Evolutionary conservation across 2,113 vertebrate genomes (phyloP).

Genomic region (Ophiodon elongatus): DNA sequence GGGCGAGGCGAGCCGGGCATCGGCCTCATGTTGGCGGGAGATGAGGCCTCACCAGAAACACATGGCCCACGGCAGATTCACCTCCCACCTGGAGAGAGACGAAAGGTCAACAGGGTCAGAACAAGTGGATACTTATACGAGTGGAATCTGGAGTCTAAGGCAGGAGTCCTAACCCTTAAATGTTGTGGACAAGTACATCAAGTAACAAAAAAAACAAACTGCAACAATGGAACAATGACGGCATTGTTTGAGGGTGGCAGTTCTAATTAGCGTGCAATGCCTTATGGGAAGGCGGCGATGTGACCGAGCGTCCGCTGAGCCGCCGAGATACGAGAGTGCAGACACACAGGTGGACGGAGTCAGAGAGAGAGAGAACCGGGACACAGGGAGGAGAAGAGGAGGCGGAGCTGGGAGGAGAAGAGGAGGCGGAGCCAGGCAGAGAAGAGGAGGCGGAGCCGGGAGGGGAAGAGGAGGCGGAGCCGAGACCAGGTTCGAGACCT

Average conservation of each 20-base stretch:
- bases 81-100: slow-evolving; percentile 65
- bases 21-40: slow-evolving; percentile 82
- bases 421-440: no score
- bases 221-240: background rate
- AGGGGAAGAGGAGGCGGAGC: slow-evolving; percentile 18
- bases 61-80: slow-evolving; percentile 75
- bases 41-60: slow-evolving; percentile 77
- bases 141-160: background rate
- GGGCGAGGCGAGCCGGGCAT: slow-evolving; percentile 70
- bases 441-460: no score
- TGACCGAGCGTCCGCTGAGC: slow-evolving; percentile 35
- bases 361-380: slow-evolving; percentile 4
- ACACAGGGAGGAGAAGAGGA: no score
- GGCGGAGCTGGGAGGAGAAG: no score
- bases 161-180: background rate
- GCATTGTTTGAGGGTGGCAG: background rate
- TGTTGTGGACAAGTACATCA: background rate
- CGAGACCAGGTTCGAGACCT: no score
- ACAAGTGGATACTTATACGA: background rate
- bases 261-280: slow-evolving; percentile 49
- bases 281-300: slow-evolving; percentile 44
- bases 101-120: background rate
- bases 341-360: slow-evolving; percentile 10
- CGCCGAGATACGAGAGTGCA: slow-evolving; percentile 2
- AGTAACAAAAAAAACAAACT: background rate